Evolutionary conservation across 64 coral and sea anemone species (phyloP).

Genomic region (Anthopleura sola): DNA sequence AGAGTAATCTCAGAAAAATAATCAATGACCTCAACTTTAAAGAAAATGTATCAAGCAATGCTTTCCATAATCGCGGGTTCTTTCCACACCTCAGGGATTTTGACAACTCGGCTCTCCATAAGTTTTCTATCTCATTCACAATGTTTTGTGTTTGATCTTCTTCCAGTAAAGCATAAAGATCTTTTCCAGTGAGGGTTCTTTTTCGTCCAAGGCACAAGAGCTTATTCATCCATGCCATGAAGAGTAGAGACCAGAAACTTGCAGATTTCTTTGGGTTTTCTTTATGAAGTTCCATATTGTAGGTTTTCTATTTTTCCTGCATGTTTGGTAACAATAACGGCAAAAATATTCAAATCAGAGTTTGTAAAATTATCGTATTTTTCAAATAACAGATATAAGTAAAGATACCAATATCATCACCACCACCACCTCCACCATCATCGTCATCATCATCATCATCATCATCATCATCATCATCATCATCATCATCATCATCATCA

Average conservation of each 20-base stretch:
- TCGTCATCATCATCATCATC: too few species aligned
- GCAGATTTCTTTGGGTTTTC: not conserved
- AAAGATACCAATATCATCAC: too few species aligned
- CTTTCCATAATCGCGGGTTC: not conserved
- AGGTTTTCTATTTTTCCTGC: too few species aligned
- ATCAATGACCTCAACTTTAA: not conserved
- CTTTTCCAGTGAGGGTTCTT: not conserved
- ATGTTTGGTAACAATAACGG: too few species aligned
- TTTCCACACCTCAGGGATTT: not conserved
- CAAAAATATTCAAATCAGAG: too few species aligned
- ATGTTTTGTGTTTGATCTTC: not conserved
- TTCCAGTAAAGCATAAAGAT: slow-evolving; percentile 4
- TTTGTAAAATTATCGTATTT: too few species aligned
- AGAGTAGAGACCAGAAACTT: not conserved
- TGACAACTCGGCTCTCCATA: not conserved
- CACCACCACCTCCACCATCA: too few species aligned
- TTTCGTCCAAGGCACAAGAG: not conserved
- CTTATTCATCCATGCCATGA: slow-evolving; percentile 10
- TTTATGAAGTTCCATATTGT: too few species aligned
- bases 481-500: too few species aligned
- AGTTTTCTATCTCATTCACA: not conserved
- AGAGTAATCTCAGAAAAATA: not conserved
- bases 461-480: too few species aligned
- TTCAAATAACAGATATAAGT: too few species aligned
- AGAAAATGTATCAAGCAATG: not conserved